Conservation (phyloP, 1,140 invertebrate species). For the Conus ventricosus region DNA sequence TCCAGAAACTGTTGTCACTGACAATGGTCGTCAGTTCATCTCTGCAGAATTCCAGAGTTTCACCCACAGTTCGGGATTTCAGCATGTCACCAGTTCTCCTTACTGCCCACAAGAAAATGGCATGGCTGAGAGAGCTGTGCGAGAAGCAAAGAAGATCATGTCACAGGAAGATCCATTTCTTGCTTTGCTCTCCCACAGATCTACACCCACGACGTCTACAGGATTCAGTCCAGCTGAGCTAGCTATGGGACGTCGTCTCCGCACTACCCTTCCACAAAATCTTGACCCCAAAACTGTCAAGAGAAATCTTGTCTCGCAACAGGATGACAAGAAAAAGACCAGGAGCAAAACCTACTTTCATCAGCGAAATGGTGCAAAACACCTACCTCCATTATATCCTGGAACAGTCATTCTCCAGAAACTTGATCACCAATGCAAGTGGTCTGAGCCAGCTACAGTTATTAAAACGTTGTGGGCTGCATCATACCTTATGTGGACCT, state of each 20-base stretch:
- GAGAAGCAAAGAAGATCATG: slow-evolving; percentile 48
- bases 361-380: no score
- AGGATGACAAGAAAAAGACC: no score
- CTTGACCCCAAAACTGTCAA: neutral
- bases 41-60: slow-evolving; percentile 51
- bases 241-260: neutral
- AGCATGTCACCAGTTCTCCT: slow-evolving; percentile 49
- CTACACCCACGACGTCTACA: neutral
- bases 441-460: no score
- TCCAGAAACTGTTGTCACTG: slow-evolving; percentile 44
- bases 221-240: neutral
- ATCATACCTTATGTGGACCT: no score
- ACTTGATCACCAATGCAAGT: no score
- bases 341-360: no score
- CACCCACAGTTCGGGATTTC: slow-evolving; percentile 43
- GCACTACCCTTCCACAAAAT: slow-evolving; percentile 4
- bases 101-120: slow-evolving; percentile 52
- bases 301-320: no score
- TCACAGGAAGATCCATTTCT: slow-evolving; percentile 21
- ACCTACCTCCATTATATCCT: no score
- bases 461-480: no score
- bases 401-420: no score
- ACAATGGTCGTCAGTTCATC: slow-evolving; percentile 57
- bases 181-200: neutral
- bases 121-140: slow-evolving; percentile 47